Base-by-base conservation (phyloP, 2,888 invertebrate genomes). In the Torymus tubicola region DNA sequence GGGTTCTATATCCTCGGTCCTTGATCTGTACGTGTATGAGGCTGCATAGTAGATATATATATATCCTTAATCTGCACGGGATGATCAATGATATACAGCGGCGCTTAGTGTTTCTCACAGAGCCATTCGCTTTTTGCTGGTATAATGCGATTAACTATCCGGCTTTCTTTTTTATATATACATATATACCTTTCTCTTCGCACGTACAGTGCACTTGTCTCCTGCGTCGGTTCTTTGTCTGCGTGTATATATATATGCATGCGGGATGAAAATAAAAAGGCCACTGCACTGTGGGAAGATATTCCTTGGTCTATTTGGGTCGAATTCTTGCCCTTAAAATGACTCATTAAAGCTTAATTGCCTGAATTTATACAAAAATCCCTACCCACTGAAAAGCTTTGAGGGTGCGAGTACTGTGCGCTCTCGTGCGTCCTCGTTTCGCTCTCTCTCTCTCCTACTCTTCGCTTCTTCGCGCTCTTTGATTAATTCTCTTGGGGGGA, bases 331-430 rank as follows among this genome's bases (percentile, higher is more conserved):
- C 13, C 42, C 31, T 68, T 69, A 63, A 69, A 55, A n/a, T 21
- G 55, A 11, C 61, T 76, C 76, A 63, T 77, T 77, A 77, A 68
- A 64, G 21, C 76, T 69, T 63, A 70, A 64, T 77, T 70, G 18
- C 63, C 21, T 63, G 55, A 76, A 55, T 76, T 76, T 42, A 76
- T 55, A 61, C n/a, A 55, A 61, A 69, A 69, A 76, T 60, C 65
- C 53, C 57, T 8, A 42, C 42, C 42, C 42, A 42, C 42, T 8
- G 8, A 8, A 42, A 8, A 42, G 42, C 8, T 42, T 2, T 21
- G 42, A 42, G 42, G 42, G 8, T 8, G 31, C 3, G 31, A 31
- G 42, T 8, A 8, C 42, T 8, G 42, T 42, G 42, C 42, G 31
- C 31, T 5, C 42, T n/a, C n/a, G n/a, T 8, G 42, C 42, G 42